phyloP scores from a whole-genome alignment of 2,888 invertebrate genomes.

The Nemapogon koenigi region DNA sequence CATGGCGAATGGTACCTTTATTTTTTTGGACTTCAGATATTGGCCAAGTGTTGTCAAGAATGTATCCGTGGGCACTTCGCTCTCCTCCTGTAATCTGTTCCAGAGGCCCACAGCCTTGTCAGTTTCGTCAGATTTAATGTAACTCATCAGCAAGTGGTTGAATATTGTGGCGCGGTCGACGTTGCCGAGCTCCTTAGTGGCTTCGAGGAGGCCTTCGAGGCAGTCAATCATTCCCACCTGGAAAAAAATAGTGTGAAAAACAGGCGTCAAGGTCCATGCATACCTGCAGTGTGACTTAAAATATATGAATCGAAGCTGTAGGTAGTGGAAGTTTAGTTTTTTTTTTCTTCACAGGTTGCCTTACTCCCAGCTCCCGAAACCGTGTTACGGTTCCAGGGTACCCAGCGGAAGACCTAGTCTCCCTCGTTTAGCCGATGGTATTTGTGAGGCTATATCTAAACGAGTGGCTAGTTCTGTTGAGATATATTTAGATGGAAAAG shows the following conservation, averaged over 20 bases:
- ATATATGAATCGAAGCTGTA: no score
- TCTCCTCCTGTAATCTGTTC: constrained; percentile 87
- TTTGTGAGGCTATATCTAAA: no score
- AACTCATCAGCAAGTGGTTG: constrained; percentile 76
- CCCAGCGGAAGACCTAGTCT: no score
- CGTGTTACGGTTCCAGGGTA: no score
- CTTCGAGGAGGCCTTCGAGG: constrained; percentile 78
- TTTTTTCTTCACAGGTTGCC: no score
- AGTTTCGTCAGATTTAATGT: constrained; percentile 72
- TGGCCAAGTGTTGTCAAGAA: constrained; percentile 72
- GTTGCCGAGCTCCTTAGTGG: constrained; percentile 77
- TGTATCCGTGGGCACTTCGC: constrained; percentile 70
- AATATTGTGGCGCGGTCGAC: constrained; percentile 79
- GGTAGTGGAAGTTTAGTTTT: no score
- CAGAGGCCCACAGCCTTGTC: constrained; percentile 81
- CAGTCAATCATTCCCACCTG: constrained; percentile 71
- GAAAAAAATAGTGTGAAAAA: constrained; percentile 24
- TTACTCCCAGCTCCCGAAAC: no score
- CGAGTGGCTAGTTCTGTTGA: no score
- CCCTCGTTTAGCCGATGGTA: no score
- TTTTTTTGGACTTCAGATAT: constrained; percentile 68
- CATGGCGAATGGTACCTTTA: constrained; percentile 75
- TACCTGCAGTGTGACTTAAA: no score
- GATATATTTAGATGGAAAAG: no score
- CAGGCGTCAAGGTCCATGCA: no score